Conservation (phyloP, 2,888 invertebrate genomes). For the Bhutanitis thaidina region DNA sequence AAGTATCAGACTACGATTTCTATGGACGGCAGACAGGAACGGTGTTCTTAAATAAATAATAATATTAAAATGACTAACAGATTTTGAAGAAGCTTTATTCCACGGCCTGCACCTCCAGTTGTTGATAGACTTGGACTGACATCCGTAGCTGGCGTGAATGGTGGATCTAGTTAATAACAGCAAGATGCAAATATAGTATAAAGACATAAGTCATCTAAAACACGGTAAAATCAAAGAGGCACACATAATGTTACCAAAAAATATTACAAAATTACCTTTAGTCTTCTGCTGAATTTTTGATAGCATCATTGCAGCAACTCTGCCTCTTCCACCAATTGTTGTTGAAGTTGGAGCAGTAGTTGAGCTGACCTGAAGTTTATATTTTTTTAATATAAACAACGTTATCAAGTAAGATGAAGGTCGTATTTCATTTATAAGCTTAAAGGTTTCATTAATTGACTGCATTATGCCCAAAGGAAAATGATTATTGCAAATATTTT, state of each 20-base stretch:
- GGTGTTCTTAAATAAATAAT: neutral
- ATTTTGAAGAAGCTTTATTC: constrained; percentile 52
- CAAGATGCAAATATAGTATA: neutral
- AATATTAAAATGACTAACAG: constrained; percentile 46
- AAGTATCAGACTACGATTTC: too few relatives aligned
- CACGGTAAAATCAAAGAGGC: too few relatives aligned
- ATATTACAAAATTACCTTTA: constrained; percentile 1
- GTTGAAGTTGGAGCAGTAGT: constrained; percentile 24
- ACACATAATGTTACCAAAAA: neutral
- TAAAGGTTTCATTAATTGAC: too few relatives aligned
- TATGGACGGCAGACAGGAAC: too few relatives aligned
- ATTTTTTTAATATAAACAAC: too few relatives aligned
- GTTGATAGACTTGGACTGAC: constrained; percentile 38
- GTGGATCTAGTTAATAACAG: constrained; percentile 28
- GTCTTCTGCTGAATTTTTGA: constrained; percentile 52
- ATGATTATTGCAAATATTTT: too few relatives aligned
- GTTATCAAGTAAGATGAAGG: too few relatives aligned
- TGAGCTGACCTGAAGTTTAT: constrained; percentile 31
- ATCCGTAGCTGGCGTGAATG: constrained; percentile 54
- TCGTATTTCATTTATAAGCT: too few relatives aligned
- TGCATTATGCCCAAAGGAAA: too few relatives aligned
- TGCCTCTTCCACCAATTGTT: constrained; percentile 52
- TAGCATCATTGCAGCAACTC: constrained; percentile 52
- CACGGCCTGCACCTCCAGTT: constrained; percentile 48
- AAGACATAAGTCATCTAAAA: too few relatives aligned